Percentiles rank a stretch among this genome's conserved stretches.
These are phyloP conservation scores for Camponotus fellah DNA, from an alignment of 2,888 invertebrate species.

Conservation along the genomic window DNA sequence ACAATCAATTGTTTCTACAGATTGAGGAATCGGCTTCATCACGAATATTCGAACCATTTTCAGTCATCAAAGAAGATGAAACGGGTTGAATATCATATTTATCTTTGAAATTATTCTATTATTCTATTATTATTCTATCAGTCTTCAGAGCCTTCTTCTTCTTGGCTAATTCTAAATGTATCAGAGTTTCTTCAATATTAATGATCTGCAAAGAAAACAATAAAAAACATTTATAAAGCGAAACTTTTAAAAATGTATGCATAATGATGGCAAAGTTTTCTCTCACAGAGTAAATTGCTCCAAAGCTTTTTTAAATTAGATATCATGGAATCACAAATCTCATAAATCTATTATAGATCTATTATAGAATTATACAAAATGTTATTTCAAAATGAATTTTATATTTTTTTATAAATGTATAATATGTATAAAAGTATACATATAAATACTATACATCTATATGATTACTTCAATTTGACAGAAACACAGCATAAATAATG, in stretches of 20 bases:
- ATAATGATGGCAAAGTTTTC: not conserved
- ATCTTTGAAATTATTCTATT: too few relatives aligned
- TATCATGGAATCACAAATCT: not conserved
- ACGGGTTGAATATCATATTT: not conserved
- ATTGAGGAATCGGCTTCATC: not conserved
- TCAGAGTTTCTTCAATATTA: constrained; percentile 89
- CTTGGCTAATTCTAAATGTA: constrained; percentile 88
- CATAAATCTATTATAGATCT: not conserved
- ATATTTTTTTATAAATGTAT: not conserved
- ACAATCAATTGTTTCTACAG: not conserved
- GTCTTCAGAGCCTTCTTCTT: too few relatives aligned
- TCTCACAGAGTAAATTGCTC: not conserved
- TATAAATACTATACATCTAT: not conserved
- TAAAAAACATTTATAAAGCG: not conserved
- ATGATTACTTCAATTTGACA: not conserved
- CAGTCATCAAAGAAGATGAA: too few relatives aligned
- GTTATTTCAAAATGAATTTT: not conserved
- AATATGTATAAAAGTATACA: not conserved
- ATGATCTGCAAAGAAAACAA: constrained; percentile 85
- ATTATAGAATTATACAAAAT: not conserved
- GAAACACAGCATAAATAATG: not conserved
- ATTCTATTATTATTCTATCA: too few relatives aligned
- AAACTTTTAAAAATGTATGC: not conserved
- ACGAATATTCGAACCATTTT: not conserved
- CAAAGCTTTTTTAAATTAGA: not conserved